Percentiles rank a stretch among this genome's conserved stretches.
Evolutionary conservation across 2,888 invertebrate genomes (phyloP).

Genomic region (Chymomyza caudatula): DNA sequence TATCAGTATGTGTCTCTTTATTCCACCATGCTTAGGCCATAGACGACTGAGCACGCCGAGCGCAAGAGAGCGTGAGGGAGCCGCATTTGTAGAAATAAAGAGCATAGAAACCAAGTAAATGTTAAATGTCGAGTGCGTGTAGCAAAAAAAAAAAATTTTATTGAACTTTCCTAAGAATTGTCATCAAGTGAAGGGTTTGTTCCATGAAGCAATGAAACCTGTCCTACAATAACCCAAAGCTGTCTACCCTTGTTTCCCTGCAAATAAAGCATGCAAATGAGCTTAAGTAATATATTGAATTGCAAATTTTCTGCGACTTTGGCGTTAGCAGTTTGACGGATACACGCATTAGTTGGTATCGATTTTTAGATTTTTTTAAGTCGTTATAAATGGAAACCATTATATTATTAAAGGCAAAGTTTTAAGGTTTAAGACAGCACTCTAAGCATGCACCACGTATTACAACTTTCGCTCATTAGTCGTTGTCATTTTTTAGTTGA

Average conservation of each 20-base stretch:
- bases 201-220: no score
- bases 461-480: slow-evolving; percentile 5
- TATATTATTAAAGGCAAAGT: neutral
- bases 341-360: neutral
- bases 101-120: slow-evolving; percentile 34
- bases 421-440: neutral
- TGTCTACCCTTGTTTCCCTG: neutral
- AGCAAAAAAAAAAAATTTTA: slow-evolving; percentile 5
- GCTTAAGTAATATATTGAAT: neutral
- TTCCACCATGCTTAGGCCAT: neutral
- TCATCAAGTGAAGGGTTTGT: neutral
- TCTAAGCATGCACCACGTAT: neutral
- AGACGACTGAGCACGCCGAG: neutral
- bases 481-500: neutral
- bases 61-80: neutral
- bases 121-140: slow-evolving; percentile 44
- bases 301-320: neutral
- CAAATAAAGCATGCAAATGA: neutral
- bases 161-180: slow-evolving; percentile 9
- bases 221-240: neutral
- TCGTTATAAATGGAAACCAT: neutral
- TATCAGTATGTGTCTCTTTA: no score
- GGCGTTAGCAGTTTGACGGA: neutral
- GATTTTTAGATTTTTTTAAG: neutral
- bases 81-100: neutral